phyloP scores from a whole-genome alignment of 2,888 invertebrate genomes.

The Acanthosepion esculentum region DNA sequence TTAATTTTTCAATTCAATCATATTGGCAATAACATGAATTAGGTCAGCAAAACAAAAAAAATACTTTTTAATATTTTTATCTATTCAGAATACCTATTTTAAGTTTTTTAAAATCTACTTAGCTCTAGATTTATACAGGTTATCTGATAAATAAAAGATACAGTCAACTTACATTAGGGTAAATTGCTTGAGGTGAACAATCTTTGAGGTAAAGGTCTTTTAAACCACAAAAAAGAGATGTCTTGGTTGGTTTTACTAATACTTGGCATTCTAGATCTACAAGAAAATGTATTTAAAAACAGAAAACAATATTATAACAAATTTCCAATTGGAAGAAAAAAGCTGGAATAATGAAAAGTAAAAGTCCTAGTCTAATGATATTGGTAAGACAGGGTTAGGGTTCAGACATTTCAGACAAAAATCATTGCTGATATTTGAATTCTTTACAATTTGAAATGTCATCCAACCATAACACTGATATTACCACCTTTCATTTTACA shows the following conservation, averaged over 20 bases:
- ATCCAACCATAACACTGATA: too few species aligned
- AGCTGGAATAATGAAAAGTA: not conserved
- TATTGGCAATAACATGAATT: too few species aligned
- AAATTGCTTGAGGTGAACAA: conserved; percentile 83
- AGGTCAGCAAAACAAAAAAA: too few species aligned
- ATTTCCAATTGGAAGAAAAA: not conserved
- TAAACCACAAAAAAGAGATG: conserved; percentile 83
- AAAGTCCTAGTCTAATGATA: not conserved
- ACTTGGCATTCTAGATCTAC: conserved; percentile 84
- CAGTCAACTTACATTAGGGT: conserved; percentile 81
- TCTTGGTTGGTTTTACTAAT: conserved; percentile 84
- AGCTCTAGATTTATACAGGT: too few species aligned
- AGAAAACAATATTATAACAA: not conserved
- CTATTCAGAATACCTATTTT: not conserved
- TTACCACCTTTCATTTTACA: not conserved
- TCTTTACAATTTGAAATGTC: not conserved
- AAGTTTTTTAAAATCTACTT: too few species aligned
- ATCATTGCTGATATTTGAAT: not conserved
- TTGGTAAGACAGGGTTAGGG: too few species aligned
- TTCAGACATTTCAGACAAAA: not conserved
- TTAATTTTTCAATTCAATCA: too few species aligned
- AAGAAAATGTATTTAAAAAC: conserved; percentile 56
- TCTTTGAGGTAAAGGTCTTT: conserved; percentile 83
- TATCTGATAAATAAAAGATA: not conserved
- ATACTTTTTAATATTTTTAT: not conserved